Evolutionary conservation across 2,113 vertebrate genomes (phyloP).

Genomic region (Menidia beryllina): DNA sequence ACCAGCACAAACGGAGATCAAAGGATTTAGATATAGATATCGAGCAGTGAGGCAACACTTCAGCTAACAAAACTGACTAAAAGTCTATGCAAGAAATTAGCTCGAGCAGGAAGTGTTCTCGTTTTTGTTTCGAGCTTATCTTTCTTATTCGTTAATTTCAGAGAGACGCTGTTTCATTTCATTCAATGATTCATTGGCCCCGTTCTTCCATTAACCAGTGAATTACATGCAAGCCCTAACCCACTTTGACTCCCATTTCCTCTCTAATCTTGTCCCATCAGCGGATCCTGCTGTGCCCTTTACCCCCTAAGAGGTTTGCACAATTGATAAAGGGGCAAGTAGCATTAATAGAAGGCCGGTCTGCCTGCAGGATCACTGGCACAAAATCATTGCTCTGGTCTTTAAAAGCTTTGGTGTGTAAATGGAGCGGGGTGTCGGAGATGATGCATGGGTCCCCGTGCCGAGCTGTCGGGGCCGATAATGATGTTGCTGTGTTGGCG

Average conservation of each 20-base stretch:
- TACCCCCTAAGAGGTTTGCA: conserved; percentile 65
- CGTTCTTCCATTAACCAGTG: conserved; percentile 65
- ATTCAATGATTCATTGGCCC: conserved; percentile 50
- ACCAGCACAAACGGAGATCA: conserved; percentile 3
- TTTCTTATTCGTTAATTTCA: not conserved
- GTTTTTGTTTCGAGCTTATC: conserved; percentile 5
- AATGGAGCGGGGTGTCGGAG: conserved; percentile 67
- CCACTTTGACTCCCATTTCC: conserved; percentile 73
- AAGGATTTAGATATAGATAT: conserved; percentile 20
- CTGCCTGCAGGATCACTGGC: conserved; percentile 59
- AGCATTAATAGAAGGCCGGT: conserved; percentile 60
- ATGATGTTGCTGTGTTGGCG: conserved; percentile 72
- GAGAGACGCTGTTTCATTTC: conserved; percentile 27
- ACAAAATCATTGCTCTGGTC: conserved; percentile 66
- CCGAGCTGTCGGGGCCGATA: conserved; percentile 61
- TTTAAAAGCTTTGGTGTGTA: conserved; percentile 67
- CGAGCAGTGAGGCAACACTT: conserved; percentile 19
- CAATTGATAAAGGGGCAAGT: conserved; percentile 67
- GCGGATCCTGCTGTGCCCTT: conserved; percentile 70
- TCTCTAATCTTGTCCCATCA: conserved; percentile 76
- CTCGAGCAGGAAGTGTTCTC: not conserved
- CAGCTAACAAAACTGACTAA: not conserved
- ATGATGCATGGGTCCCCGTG: conserved; percentile 70
- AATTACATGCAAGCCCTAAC: conserved; percentile 73
- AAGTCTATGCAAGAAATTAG: not conserved